Evolutionary conservation across 2,113 vertebrate genomes (phyloP), one percentile per base, ranked within the genome.

Genomic region (Tragulus kanchil): DNA sequence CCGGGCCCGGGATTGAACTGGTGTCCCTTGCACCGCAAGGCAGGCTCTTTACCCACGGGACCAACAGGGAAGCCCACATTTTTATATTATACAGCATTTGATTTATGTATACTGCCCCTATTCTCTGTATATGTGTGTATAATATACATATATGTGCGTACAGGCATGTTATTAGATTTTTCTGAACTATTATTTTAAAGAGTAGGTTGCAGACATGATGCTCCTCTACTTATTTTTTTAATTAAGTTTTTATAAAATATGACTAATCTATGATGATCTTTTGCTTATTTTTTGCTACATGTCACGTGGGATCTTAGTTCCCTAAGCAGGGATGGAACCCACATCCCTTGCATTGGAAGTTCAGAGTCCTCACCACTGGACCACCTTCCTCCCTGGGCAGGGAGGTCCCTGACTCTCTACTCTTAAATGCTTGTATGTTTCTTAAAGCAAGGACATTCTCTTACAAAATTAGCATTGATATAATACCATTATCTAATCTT

Each of bases 111-210:
- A 21, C 15, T 17, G 26, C 15, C 59, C 1, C 9, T 50, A 21
- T 45, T 91, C 26, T 67, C 0, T 59, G 10, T 67, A 26, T 84
- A 2, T 19, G 45, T 90, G 31, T 52, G 6, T 28, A 36, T 52
- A 52, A 84, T 45, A 1, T 15, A 50, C 15, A 58, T 25, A 52
- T 56, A 65, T 7, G 48, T 5, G 65, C 8, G 42, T 42, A 36
- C 8, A n/a, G 50, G 10, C 13, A 54, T 50, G 90, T 54, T 59
- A 62, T 83, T 82, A 26, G 4, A 19, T 87, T 92, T 83, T 85
- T 75, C 12, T 93, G n/a, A 82, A 69, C n/a, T 89, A 50, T 69
- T 69, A 67, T 95, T 90, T 62, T 85, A 61, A 90, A 95, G 31
- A 88, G 42, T 77, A 88, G 88, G 25, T 8, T 94, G 42, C 28